Evolutionary conservation across 2,797 vertebrate genomes (phyloP), one percentile per base, ranked within the genome.

Genomic region (Poeciliopsis paucimaculata): DNA sequence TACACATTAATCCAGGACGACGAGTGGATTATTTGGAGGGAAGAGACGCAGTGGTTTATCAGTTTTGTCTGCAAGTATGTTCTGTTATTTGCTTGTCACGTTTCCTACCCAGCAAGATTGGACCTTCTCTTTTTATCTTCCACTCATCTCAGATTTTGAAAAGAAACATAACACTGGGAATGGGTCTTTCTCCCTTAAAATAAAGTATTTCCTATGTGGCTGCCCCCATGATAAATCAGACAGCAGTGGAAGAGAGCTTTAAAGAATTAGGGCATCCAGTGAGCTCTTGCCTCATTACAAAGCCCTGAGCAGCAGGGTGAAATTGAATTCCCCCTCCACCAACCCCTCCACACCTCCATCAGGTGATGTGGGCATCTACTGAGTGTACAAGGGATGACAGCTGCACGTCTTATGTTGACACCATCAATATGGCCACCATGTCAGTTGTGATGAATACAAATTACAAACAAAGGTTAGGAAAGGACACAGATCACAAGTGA

Each of bases 391-490:
- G 20, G 82, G 83, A 85, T 90, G 85, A 79, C 81, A 89, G 77
- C 80, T 77, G 43, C 79, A 68, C 57, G 49, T 78, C 28, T 86
- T 77, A 66, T 89, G 88, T 93, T 92, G 89, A 92, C 91, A 92
- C 87, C 84, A 89, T 92, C 91, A 91, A 91, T 88, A 89, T 26
- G 68, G 78, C 76, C 68, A 82, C 77, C 86, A 68, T 28, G 55
- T 75, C 64, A 36, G 68, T 72, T 89, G 85, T 86, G 88, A 87
- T 90, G 91, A 91, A 92, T 91, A 91, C 86, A 90, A 91, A 92
- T 88, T 15, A n/a, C 57, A 12, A 49, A 77, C 43, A 89, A 87
- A 90, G 89, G 93, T 92, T 88, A 88, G 82, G 72, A 87, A 76
- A 91, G 89, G 91, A 92, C 83, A 80, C 72, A 64, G 5, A 47